Evolutionary conservation across 2,888 invertebrate genomes (phyloP), one percentile per base, ranked within the genome.

Genomic region (Seladonia tumulorum): DNA sequence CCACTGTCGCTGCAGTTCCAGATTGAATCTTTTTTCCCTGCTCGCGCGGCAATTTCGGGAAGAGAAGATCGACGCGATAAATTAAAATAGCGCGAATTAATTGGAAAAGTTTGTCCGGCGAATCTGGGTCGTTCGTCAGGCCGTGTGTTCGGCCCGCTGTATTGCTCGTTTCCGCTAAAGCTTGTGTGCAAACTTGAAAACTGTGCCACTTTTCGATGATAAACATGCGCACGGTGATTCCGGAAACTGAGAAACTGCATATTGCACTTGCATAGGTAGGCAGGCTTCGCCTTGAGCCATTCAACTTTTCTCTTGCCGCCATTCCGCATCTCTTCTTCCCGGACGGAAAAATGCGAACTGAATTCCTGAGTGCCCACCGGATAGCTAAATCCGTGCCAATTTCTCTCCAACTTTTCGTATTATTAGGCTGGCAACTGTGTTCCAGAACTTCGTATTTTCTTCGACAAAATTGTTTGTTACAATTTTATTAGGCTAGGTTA

Each of bases 51-150:
- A 75, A 78, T 68, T 85, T 75, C 60, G 16, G 16, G 45, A n/a
- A 72, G 18, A 35, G 68, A 22, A 74, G 80, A 80, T 83, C 76
- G 78, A 87, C 70, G 63, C 53, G 73, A 76, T 79, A 63, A 83
- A 87, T 87, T 87, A 83, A 83, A 87, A 87, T 86, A 76, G 80
- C 66, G 72, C 77, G 83, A 76, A 78, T 83, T 87, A 83, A 87
- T 87, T 83, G 83, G 70, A 87, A 87, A 87, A 87, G 87, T 87
- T 87, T 78, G 78, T 66, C 49, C 57, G 42, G 25, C 66, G 68
- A 66, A 86, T 86, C 39, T 75, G 66, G 87, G 83, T 83, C 83
- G 78, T 76, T 81, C 74, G 42, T 85, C 76, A 68, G 79, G 76
- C 74, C 49, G 60, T 8, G 49, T 35, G 47, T 73, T 80, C 53